Conservation (phyloP, 2,888 invertebrate genomes). For the Chorisops tibialis region DNA sequence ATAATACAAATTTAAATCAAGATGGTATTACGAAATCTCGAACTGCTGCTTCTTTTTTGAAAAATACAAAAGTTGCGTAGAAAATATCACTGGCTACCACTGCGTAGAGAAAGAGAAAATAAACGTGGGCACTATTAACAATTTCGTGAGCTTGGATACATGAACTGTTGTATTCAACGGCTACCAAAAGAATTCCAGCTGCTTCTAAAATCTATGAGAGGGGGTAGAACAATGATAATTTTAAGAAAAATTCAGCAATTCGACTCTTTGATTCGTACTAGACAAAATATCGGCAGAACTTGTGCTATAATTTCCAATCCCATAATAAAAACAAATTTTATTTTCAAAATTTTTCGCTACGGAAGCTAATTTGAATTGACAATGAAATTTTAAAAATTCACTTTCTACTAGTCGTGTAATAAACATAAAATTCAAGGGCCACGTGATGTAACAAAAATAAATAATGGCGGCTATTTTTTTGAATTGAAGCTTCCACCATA, state of each 20-base stretch:
- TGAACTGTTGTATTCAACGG: neutral
- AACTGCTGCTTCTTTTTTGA: neutral
- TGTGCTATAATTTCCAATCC: neutral
- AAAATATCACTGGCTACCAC: constrained; percentile 14
- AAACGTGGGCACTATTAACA: neutral
- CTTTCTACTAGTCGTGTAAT: no score
- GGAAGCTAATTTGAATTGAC: no score
- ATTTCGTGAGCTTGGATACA: constrained; percentile 19
- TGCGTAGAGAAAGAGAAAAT: neutral
- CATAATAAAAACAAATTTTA: no score
- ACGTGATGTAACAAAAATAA: no score
- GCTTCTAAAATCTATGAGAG: constrained; percentile 11
- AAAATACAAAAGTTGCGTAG: constrained; percentile 1
- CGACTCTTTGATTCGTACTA: neutral
- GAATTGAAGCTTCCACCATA: no score
- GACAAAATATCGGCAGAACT: neutral
- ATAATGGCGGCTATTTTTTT: no score
- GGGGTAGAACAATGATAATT: neutral
- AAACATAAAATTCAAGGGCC: no score
- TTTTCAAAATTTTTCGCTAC: no score
- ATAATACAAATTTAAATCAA: neutral
- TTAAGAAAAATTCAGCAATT: neutral
- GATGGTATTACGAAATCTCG: constrained; percentile 9
- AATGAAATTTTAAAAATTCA: no score
- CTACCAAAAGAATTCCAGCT: constrained; percentile 2